Conservation (phyloP, 64 coral and sea anemone species). For the Dendrophyllia cribrosa region DNA sequence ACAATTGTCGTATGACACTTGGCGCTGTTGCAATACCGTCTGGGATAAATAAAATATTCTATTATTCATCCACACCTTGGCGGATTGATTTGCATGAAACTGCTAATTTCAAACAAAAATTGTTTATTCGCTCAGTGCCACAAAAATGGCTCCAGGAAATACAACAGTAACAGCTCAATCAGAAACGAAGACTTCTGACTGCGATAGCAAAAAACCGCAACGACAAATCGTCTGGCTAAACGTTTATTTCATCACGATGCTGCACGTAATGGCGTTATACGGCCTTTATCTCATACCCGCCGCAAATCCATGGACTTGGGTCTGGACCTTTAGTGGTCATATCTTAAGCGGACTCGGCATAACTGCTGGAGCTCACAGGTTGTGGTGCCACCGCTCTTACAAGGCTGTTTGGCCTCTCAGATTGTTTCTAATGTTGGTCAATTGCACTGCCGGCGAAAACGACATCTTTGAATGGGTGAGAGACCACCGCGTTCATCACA, state of each 20-base stretch:
- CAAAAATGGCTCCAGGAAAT: background rate
- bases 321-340: slow-evolving; percentile 14
- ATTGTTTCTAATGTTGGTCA: slow-evolving; percentile 45
- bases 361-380: slow-evolving; percentile 74
- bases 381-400: slow-evolving; percentile 78
- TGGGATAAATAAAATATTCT: no score
- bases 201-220: background rate
- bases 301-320: slow-evolving; percentile 67
- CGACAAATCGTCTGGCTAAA: slow-evolving; percentile 83
- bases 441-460: slow-evolving; percentile 66
- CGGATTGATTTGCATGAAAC: background rate
- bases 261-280: slow-evolving; percentile 69
- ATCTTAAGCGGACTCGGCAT: slow-evolving; percentile 53
- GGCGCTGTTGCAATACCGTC: no score
- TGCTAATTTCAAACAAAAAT: background rate
- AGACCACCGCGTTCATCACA: slow-evolving; percentile 88
- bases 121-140: background rate
- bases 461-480: slow-evolving; percentile 91
- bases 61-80: no score
- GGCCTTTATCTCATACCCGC: slow-evolving; percentile 62
- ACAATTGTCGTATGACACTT: no score
- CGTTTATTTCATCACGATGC: slow-evolving; percentile 52
- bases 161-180: background rate
- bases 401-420: slow-evolving; percentile 82
- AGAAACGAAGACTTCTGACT: background rate